Evolutionary conservation across 2,113 vertebrate genomes (phyloP), one percentile per base, ranked within the genome.

Genomic region (Trichomycterus rosablanca): DNA sequence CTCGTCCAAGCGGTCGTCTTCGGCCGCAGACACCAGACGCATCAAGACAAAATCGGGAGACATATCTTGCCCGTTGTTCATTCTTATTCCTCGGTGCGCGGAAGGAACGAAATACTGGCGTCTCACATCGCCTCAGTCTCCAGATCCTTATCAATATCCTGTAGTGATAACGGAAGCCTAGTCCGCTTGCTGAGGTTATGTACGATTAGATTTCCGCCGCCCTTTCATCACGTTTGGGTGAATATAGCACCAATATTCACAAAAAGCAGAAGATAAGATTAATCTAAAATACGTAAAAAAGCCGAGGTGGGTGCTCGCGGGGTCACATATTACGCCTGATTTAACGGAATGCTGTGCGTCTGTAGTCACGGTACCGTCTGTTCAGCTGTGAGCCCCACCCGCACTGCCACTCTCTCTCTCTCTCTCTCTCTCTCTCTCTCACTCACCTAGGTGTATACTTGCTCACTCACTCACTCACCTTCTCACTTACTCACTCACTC

Each of bases 1-100:
- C 40, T 82, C 80, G 76, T 86, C 86, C 82, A 84, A 59, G 73
- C 84, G 82, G 79, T 87, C 86, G 51, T 88, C 86, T 67, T 89
- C 87, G 58, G 87, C 86, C 68, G 83, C 86, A 72, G 86, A 85
- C 59, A 89, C 86, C 77, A 89, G 81, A 78, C 87, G 87, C 87
- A 89, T 89, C 84, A 89, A 84, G 66, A 89, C 86, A 76, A 89
- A 88, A 73, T 88, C 87, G 34, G 87, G 87, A 81, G 87, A 87
- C 86, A 87, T 85, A 63, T 89, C 87, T 64, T 86, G 82, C 78
- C 81, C 78, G 84, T 85, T 82, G 84, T 81, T 88, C 87, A 86
- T 88, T 73, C 75, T 87, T 82, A 79, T 72, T 82, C 78, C 79
- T 86, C 78, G 44, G 78, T 76, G 80, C 68, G 63, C 77, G 68